Percentiles rank a stretch among this genome's conserved stretches.
These are phyloP conservation scores for Drosophila melanica DNA, from an alignment of 1,140 invertebrate species.

Conservation along the genomic window DNA sequence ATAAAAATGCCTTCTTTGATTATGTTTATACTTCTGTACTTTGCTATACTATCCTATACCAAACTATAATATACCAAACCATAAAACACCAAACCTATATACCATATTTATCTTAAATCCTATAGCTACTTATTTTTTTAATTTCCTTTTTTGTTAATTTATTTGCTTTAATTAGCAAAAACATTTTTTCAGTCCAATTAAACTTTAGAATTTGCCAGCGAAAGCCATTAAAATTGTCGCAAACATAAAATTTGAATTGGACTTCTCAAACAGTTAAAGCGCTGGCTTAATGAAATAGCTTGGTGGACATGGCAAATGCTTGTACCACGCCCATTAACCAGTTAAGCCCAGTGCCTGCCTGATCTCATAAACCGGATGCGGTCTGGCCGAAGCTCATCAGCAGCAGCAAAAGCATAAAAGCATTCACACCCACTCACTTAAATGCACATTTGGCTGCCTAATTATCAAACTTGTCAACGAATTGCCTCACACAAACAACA, in stretches of 20 bases:
- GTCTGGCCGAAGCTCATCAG: constrained; percentile 1
- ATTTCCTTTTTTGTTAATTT: not conserved
- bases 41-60: too few relatives aligned
- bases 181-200: constrained; percentile 4
- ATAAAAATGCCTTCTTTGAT: too few relatives aligned
- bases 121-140: too few relatives aligned
- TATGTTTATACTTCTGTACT: not conserved
- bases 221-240: not conserved
- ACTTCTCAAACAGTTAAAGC: constrained; percentile 15
- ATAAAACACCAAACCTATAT: too few relatives aligned
- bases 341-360: not conserved
- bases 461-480: constrained; percentile 67
- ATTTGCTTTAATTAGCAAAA: constrained; percentile 10
- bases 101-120: too few relatives aligned
- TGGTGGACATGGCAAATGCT: not conserved
- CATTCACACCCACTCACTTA: constrained; percentile 43
- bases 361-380: not conserved
- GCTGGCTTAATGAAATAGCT: not conserved
- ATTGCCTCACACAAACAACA: constrained; percentile 30
- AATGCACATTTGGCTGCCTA: constrained; percentile 68
- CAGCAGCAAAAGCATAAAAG: constrained; percentile 25
- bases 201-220: not conserved
- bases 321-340: not conserved
- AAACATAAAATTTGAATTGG: constrained; percentile 1
- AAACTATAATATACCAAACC: too few relatives aligned